Conservation (phyloP, 92 coral and sea anemone genomes). For the Porites rus region DNA sequence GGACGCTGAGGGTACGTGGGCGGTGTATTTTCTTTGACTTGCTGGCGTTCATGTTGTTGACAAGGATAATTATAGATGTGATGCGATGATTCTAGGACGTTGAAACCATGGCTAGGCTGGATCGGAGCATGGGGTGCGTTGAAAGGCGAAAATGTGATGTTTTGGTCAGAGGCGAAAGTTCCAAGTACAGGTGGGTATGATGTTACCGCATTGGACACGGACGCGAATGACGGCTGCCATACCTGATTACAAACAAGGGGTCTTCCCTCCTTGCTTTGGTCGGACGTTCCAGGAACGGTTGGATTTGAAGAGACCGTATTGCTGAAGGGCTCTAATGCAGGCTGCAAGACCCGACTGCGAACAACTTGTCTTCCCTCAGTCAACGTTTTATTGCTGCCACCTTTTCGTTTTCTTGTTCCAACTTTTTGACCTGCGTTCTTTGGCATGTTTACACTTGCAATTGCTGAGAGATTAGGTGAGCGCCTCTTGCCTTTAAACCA, state of each 20-base stretch:
- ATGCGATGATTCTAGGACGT: no score
- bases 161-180: no score
- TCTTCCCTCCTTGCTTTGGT: constrained; percentile 4
- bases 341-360: constrained; percentile 58
- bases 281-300: neutral
- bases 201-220: neutral
- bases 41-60: no score
- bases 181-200: neutral
- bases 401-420: constrained; percentile 57
- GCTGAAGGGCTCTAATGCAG: constrained; percentile 20
- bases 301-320: neutral
- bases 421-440: constrained; percentile 49
- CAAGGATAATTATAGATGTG: no score
- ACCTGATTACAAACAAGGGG: neutral
- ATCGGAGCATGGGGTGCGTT: no score
- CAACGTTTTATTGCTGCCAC: constrained; percentile 30
- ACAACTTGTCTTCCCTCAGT: constrained; percentile 46
- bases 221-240: constrained; percentile 3
- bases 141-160: no score
- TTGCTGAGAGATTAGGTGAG: constrained; percentile 44
- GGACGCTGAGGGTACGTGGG: no score
- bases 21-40: no score
- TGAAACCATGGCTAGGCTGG: no score
- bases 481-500: constrained; percentile 52
- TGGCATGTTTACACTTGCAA: constrained; percentile 63